A percentile compares a stretch with the other conserved stretches of the same genome.
phyloP scores from a whole-genome alignment of 2,888 invertebrate species.

The Diarsia rubi region DNA sequence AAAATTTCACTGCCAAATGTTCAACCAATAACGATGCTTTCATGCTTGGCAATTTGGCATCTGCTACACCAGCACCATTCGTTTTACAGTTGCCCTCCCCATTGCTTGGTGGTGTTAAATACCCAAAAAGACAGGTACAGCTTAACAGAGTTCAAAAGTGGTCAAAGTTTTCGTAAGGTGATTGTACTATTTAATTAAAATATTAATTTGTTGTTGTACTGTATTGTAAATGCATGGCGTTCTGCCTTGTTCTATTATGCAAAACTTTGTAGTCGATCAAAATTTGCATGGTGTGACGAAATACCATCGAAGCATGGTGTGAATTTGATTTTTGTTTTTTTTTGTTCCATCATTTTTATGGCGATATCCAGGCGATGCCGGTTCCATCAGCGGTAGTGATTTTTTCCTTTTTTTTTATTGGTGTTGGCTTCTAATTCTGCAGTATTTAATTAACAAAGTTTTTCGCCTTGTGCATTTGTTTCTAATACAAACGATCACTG shows the following conservation, averaged over 20 bases:
- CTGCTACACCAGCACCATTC: background rate
- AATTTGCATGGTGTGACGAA: constrained; percentile 69
- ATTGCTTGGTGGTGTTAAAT: background rate
- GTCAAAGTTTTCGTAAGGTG: constrained; percentile 8
- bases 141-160: constrained; percentile 13
- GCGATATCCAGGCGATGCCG: constrained; percentile 92
- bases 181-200: constrained; percentile 35
- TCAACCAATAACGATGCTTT: background rate
- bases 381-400: constrained; percentile 93
- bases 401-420: constrained; percentile 83
- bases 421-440: constrained; percentile 77
- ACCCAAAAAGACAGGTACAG: background rate
- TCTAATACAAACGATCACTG: constrained; percentile 17
- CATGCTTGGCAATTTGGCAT: no score
- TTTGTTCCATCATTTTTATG: constrained; percentile 89
- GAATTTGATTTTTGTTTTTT: constrained; percentile 83
- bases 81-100: background rate
- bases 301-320: constrained; percentile 83
- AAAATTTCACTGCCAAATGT: background rate
- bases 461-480: constrained; percentile 36
- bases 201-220: constrained; percentile 50
- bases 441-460: constrained; percentile 45
- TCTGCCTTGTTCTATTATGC: constrained; percentile 46
- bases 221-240: constrained; percentile 62
- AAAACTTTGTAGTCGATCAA: constrained; percentile 38